Evolutionary conservation across 2,888 invertebrate species (phyloP).

Genomic region (Gymnosoma rotundatum): DNA sequence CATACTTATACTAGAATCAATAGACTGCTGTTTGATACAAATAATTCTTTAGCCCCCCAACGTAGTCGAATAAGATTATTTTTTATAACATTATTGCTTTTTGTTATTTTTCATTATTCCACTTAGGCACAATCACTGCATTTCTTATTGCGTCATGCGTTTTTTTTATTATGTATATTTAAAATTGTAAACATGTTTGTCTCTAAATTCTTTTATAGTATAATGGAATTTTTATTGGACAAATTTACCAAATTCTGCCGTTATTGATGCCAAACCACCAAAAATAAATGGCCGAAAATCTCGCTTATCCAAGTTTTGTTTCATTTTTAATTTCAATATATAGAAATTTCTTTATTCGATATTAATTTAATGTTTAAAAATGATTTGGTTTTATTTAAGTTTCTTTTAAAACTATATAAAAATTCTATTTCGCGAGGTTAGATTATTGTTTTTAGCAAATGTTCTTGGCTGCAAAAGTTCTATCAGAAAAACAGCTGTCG

Average conservation of each 20-base stretch:
- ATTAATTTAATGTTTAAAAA: slow-evolving; percentile 35
- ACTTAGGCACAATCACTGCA: slow-evolving; percentile 31
- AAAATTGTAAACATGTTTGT: slow-evolving; percentile 15
- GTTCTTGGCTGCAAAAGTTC: background rate
- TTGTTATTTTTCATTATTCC: background rate
- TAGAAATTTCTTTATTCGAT: background rate
- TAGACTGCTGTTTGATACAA: background rate
- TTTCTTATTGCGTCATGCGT: slow-evolving; percentile 63
- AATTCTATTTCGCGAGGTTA: slow-evolving; percentile 34
- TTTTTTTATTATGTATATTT: slow-evolving; percentile 27
- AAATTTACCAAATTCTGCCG: slow-evolving; percentile 94
- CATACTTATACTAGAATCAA: background rate
- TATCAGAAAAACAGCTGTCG: slow-evolving; percentile 44
- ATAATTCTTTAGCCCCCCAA: slow-evolving; percentile 11
- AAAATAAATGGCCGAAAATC: slow-evolving; percentile 97
- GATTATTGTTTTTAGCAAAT: slow-evolving; percentile 30
- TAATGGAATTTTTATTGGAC: background rate
- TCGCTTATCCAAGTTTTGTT: slow-evolving; percentile 72
- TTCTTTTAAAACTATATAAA: slow-evolving; percentile 36
- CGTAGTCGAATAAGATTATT: slow-evolving; percentile 17
- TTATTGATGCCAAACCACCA: slow-evolving; percentile 95
- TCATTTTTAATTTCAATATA: slow-evolving; percentile 35
- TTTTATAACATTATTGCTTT: slow-evolving; percentile 3
- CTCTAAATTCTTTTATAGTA: background rate
- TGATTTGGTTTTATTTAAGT: slow-evolving; percentile 35